Conservation (phyloP, 2,113 vertebrate species). For the Sphaerodactylus townsendi region DNA sequence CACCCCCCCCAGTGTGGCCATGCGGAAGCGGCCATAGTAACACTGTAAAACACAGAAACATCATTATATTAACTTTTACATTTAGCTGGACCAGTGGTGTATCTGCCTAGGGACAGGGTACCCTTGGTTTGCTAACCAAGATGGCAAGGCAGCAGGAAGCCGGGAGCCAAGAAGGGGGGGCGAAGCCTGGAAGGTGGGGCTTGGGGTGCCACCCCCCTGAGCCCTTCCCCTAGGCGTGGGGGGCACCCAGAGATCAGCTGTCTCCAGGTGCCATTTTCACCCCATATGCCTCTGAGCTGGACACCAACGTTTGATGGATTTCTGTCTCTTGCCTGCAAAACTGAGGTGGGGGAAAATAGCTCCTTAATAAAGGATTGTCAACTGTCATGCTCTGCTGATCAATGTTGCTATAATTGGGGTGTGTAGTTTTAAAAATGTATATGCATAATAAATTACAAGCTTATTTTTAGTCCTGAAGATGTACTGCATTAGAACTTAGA, state of each 20-base stretch:
- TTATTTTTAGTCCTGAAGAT: conserved; percentile 60
- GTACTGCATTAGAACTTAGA: conserved; percentile 40
- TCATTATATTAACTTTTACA: conserved; percentile 24
- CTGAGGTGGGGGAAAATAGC: conserved; percentile 39
- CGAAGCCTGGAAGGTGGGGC: no score
- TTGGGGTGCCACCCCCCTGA: no score
- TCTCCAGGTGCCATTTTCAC: no score
- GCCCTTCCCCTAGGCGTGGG: no score
- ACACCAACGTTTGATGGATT: conserved; percentile 15
- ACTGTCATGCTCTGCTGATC: conserved; percentile 50
- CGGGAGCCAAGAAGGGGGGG: no score
- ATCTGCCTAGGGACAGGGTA: no score
- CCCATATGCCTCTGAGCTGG: no score
- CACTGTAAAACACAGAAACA: background rate
- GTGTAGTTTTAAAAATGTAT: conserved; percentile 38
- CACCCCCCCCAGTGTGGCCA: no score
- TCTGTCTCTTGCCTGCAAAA: conserved; percentile 29
- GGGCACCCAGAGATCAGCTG: no score
- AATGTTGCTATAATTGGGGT: conserved; percentile 54
- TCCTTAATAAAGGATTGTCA: conserved; percentile 53
- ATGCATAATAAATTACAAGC: conserved; percentile 55
- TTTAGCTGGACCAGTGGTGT: conserved; percentile 27
- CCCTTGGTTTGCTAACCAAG: no score
- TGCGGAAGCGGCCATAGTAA: no score
- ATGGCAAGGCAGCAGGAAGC: no score